Base-by-base conservation (phyloP, 2,797 vertebrate species). In the Poliocrania exsul region DNA sequence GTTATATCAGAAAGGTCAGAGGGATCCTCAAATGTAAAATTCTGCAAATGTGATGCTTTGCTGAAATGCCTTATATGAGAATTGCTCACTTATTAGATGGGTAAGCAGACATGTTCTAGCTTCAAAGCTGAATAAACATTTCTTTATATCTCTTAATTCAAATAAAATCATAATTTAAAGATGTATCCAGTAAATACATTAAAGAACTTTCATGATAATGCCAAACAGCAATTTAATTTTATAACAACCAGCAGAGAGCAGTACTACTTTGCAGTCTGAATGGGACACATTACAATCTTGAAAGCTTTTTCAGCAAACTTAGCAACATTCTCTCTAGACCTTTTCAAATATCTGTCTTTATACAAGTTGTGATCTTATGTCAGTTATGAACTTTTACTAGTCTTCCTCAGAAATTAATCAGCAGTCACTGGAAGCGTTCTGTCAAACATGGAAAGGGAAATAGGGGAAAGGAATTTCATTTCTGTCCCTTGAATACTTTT, bases 171-270 rank as follows among this genome's bases (percentile, higher is more conserved):
- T 83, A 65, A 71, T 87, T 89, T 91, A 91, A 50, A 86, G 65
- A 81, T 61, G 11, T 74, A 78, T 47, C 42, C 19, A 64, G 21
- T 3, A 83, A 87, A 75, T 61, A 60, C 4, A 16, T 25, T 38
- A 50, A 66, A 38, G 12, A 82, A 57, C 13, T 71, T 72, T 16
- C 26, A 73, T 61, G 46, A 28, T 81, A 71, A 42, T 74, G 56
- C 19, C 42, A 90, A 87, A 53, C 9, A 92, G 12, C 46, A 87
- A 95, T 65, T 95, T 73, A 62, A 70, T 93, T 93, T 88, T 81
- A 31, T 74, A 93, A 38, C 89, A 91, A 60, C 92, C 95, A 96
- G 94, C 87, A 96, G 95, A 96, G 96, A 94, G 95, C 95, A 95
- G 81, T 96, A 72, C 87, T 89, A 94, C 89, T 96, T 96, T 95